A percentile compares a stretch with the other conserved stretches of the same genome.
Conservation (phyloP, 2,113 vertebrate species). For the Trichomycterus rosablanca region DNA sequence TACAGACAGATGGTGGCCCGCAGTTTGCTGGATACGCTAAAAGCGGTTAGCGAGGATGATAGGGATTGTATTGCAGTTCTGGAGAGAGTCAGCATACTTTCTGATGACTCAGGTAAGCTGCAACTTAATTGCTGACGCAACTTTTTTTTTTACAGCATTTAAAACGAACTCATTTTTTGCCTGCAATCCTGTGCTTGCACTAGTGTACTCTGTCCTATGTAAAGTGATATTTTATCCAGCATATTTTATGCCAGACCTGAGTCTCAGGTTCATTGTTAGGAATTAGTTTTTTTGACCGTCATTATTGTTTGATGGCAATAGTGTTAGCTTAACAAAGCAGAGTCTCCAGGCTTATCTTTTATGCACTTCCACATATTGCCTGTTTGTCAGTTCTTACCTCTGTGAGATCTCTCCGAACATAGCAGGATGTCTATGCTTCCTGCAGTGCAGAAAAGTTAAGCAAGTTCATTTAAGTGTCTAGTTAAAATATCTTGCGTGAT, state of each 20-base stretch:
- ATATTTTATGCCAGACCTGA: neutral
- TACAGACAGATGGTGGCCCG: slow-evolving; percentile 88
- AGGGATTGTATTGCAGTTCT: slow-evolving; percentile 81
- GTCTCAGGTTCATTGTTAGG: slow-evolving; percentile 19
- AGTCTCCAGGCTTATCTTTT: slow-evolving; percentile 11
- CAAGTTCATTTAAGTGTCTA: neutral
- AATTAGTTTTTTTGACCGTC: slow-evolving; percentile 4
- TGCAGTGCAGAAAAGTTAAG: neutral
- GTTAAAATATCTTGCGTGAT: neutral
- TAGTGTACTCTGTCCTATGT: neutral
- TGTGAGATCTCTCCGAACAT: neutral
- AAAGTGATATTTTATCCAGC: neutral
- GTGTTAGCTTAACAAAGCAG: slow-evolving; percentile 18
- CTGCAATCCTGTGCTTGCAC: neutral
- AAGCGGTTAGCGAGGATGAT: slow-evolving; percentile 85
- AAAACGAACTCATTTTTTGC: neutral
- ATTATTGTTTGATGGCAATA: slow-evolving; percentile 37
- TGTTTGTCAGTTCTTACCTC: neutral
- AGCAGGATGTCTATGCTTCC: neutral
- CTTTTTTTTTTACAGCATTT: neutral
- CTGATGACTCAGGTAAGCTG: slow-evolving; percentile 81
- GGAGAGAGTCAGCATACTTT: slow-evolving; percentile 82
- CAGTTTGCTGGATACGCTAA: slow-evolving; percentile 85
- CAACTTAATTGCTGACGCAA: neutral
- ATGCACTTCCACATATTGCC: neutral